Conservation (phyloP, 2,888 invertebrate genomes). For the Eupithecia vulgata region DNA sequence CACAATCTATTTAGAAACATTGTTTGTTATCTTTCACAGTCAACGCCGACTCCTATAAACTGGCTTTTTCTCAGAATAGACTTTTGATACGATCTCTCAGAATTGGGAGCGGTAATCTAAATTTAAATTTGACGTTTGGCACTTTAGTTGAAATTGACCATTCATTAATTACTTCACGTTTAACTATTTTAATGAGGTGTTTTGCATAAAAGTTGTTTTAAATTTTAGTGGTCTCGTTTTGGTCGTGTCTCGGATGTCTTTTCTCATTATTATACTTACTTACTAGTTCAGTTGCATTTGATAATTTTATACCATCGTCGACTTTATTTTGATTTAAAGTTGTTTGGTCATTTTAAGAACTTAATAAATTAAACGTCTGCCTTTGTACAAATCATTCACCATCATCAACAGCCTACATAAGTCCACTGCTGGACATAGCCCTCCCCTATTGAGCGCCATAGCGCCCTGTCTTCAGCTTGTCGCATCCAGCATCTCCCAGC, state of each 20-base stretch:
- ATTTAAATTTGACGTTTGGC: slow-evolving; percentile 37
- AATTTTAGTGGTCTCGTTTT: neutral
- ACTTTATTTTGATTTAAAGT: neutral
- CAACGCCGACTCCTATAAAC: slow-evolving; percentile 42
- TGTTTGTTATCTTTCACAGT: slow-evolving; percentile 41
- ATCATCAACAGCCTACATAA: no score
- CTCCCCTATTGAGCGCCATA: no score
- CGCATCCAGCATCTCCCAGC: no score
- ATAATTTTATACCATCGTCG: neutral
- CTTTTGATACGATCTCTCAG: slow-evolving; percentile 43
- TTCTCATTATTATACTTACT: neutral
- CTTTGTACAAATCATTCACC: no score
- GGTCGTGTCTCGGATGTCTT: neutral
- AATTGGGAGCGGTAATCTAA: slow-evolving; percentile 38
- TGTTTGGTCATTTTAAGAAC: neutral
- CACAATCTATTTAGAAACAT: slow-evolving; percentile 38
- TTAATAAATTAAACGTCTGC: neutral
- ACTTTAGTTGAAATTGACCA: slow-evolving; percentile 32
- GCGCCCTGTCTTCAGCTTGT: no score
- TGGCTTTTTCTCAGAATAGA: slow-evolving; percentile 43
- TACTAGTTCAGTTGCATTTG: neutral
- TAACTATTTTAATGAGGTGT: slow-evolving; percentile 25
- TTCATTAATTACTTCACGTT: slow-evolving; percentile 23
- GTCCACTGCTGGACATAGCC: no score
- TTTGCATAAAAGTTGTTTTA: slow-evolving; percentile 21